Evolutionary conservation across 2,113 vertebrate genomes (phyloP), one percentile per base, ranked within the genome.

Genomic region (Channa maculata): DNA sequence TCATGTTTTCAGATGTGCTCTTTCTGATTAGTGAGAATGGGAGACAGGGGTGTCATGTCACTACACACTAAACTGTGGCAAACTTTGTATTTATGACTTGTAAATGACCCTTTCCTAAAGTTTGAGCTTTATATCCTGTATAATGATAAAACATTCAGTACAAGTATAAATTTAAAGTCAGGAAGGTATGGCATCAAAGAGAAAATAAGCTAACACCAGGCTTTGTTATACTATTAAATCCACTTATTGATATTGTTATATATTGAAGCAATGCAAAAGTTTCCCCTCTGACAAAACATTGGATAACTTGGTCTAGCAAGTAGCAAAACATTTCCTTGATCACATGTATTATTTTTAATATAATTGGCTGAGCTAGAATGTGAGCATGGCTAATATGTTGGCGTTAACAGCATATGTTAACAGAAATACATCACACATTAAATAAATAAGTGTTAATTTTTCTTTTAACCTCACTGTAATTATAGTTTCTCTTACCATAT

Each of bases 401-500:
- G 24, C 24, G 24, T 24, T 24, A 24, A 24, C 24, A 24, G 24
- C 24, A 24, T 24, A 24, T 24, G 24, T 24, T 24, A 24, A 24
- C 24, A 24, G 24, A 24, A 24, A 24, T 24, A 24, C 24, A 24
- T 24, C 24, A 24, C 24, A 24, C 24, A 24, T 24, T 24, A 24
- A 24, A 24, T 24, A 24, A 24, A 24, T 24, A 24, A 24, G 24
- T 24, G 24, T 24, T 24, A 24, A 24, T 24, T 24, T 24, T 24
- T 24, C 24, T 24, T 24, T 24, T 24, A 24, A 24, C 24, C 24
- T 24, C 24, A 24, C 24, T 24, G 24, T 24, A 24, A 24, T 24
- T 24, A 24, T 24, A 4, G 14, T 8, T 57, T 59, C 12, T 61
- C 89, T 92, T 88, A 97, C 96, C 96, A 97, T 97, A 83, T 97